Evolutionary conservation across 2,113 vertebrate species (phyloP).

Genomic region (Pomatorhinus ruficollis): DNA sequence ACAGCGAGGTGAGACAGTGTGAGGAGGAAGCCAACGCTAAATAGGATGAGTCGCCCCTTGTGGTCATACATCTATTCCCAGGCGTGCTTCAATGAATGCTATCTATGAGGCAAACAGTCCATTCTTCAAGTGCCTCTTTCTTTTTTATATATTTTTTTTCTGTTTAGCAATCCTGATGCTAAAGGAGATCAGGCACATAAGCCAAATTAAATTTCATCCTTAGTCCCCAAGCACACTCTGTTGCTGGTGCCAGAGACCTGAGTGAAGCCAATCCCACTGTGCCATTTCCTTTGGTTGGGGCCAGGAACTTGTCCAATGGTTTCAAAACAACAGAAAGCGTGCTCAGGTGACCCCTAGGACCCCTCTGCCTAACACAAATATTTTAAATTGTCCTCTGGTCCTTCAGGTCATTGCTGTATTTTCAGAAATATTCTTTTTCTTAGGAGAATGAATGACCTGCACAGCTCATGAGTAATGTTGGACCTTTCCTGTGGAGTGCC

Average conservation of each 20-base stretch:
- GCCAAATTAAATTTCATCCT: background rate
- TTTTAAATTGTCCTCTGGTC: background rate
- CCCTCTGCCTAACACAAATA: background rate
- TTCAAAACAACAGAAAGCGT: background rate
- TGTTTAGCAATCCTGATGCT: background rate
- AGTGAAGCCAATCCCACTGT: background rate
- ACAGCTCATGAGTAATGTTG: background rate
- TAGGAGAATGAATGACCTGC: background rate
- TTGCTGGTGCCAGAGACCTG: background rate
- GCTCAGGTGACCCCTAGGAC: background rate
- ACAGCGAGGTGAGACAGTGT: background rate
- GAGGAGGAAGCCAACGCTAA: background rate
- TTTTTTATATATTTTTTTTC: background rate
- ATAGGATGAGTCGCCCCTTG: accelerated
- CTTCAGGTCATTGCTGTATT: background rate
- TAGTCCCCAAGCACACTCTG: background rate
- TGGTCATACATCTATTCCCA: background rate
- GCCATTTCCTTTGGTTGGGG: background rate
- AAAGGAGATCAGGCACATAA: background rate
- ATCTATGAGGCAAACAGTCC: background rate
- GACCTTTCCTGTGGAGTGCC: accelerated
- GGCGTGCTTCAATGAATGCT: background rate
- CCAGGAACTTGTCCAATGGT: background rate
- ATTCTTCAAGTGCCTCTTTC: background rate
- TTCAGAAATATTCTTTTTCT: background rate